Evolutionary conservation across 2,113 vertebrate species (phyloP), one percentile per base, ranked within the genome.

Genomic region (Hydropotes inermis): DNA sequence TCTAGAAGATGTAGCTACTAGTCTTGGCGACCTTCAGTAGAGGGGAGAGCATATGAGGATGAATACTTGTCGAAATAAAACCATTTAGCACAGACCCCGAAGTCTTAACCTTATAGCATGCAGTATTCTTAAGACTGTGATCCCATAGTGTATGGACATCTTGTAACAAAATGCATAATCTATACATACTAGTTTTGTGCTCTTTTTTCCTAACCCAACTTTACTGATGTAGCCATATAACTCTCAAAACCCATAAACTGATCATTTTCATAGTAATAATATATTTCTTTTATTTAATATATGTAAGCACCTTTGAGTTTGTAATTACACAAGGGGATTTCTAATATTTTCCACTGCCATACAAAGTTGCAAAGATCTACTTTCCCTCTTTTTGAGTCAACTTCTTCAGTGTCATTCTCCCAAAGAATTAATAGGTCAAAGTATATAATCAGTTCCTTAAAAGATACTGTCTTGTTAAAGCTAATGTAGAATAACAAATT

Each of bases 361-460:
- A 94, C 93, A 83, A 97, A 91, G 47, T 47, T 93, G 86, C 10
- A 90, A 96, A 92, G 85, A 97, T 54, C 52, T 90, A 92, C 17
- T 76, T 95, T 96, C 93, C 45, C 4, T 52, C 43, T 74, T 96
- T 87, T 95, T 84, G 78, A 93, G 23, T 95, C 84, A 96, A 87
- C 94, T 96, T 98, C 61, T 84, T 95, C 91, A 88, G 55, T 91
- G 64, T 94, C 92, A 96, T 61, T 88, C 78, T 47, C 33, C 91
- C 96, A 97, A 97, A 95, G 93, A 97, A 96, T 91, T 90, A 95
- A 76, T 60, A 33, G 67, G 92, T 90, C 91, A 97, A 97, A 94
- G 95, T 90, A 88, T n/a, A 96, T 96, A 92, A 95, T 88, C 67
- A 92, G 54, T 97, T 97, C 92, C 64, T 97, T 94, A 90, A 95